Percentiles rank a stretch among this genome's conserved stretches.
Evolutionary conservation across 2,113 vertebrate species (phyloP).

Genomic region (Myiopsitta monachus): DNA sequence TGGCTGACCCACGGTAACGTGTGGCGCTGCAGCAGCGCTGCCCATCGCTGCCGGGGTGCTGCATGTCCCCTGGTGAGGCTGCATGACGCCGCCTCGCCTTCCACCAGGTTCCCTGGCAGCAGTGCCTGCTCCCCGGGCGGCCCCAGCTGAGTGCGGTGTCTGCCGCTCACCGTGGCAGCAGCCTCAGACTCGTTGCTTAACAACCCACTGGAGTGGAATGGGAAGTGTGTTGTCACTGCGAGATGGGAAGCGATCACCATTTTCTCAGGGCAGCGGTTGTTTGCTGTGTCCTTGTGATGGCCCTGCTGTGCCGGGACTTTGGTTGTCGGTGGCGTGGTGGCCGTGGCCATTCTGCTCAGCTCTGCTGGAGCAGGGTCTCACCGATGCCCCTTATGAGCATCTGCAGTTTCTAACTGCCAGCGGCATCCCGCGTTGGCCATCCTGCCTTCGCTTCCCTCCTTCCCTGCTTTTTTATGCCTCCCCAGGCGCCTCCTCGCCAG

Average conservation of each 20-base stretch:
- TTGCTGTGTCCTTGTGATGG: not conserved
- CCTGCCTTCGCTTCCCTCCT: not conserved
- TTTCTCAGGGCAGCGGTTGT: not conserved
- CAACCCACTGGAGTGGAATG: slow-evolving; percentile 46
- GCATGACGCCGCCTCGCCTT: not conserved
- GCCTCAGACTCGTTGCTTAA: slow-evolving; percentile 29
- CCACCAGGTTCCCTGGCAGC: accelerated
- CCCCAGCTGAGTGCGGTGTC: not conserved
- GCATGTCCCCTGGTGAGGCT: not conserved
- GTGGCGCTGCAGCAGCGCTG: not conserved
- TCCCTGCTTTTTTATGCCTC: not conserved
- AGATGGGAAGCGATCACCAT: slow-evolving; percentile 55
- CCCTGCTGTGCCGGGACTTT: not conserved
- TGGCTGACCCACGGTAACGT: not conserved
- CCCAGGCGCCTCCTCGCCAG: not conserved
- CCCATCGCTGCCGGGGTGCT: not conserved
- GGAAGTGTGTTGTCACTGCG: slow-evolving; percentile 33
- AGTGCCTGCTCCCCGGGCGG: not conserved
- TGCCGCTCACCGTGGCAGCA: not conserved
- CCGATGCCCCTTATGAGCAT: not conserved
- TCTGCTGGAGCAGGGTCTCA: not conserved
- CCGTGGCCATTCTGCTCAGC: not conserved
- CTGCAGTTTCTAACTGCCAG: not conserved
- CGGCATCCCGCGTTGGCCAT: not conserved
- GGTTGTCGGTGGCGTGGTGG: accelerated